Percentiles rank a stretch among this genome's conserved stretches.
phyloP scores from a whole-genome alignment of 1,140 invertebrate genomes.

The Cydia splendana region DNA sequence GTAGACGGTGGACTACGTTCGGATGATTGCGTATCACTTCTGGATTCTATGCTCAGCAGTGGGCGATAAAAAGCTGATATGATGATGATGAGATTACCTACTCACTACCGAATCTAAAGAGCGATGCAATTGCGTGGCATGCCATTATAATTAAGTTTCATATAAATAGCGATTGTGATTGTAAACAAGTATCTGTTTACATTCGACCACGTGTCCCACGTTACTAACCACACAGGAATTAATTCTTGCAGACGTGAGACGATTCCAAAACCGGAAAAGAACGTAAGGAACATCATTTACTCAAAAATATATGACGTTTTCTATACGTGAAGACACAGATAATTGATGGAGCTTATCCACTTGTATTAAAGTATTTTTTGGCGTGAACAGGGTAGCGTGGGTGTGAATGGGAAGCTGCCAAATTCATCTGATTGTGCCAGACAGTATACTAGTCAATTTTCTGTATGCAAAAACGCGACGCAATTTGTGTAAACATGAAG shows the following conservation, averaged over 20 bases:
- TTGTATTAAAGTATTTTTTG: neutral
- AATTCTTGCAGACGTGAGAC: neutral
- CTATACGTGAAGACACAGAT: neutral
- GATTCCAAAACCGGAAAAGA: neutral
- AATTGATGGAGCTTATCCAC: neutral
- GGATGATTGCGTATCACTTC: too few relatives aligned
- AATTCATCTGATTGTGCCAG: neutral
- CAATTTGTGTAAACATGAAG: neutral
- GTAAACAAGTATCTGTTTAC: conserved; percentile 19
- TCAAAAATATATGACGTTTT: neutral
- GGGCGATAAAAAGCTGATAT: too few relatives aligned
- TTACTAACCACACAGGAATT: conserved; percentile 9
- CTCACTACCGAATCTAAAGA: too few relatives aligned
- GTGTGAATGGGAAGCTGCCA: neutral
- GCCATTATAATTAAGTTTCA: neutral
- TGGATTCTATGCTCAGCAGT: too few relatives aligned
- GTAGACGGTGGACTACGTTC: too few relatives aligned
- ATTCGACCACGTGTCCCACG: neutral
- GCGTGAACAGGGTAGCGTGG: neutral
- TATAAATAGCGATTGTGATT: neutral
- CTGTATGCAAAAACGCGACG: neutral
- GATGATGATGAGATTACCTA: too few relatives aligned
- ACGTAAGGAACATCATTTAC: neutral
- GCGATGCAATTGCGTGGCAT: too few relatives aligned
- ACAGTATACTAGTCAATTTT: neutral